Evolutionary conservation across 1,140 invertebrate species (phyloP).

Genomic region (Amyelois transitella): DNA sequence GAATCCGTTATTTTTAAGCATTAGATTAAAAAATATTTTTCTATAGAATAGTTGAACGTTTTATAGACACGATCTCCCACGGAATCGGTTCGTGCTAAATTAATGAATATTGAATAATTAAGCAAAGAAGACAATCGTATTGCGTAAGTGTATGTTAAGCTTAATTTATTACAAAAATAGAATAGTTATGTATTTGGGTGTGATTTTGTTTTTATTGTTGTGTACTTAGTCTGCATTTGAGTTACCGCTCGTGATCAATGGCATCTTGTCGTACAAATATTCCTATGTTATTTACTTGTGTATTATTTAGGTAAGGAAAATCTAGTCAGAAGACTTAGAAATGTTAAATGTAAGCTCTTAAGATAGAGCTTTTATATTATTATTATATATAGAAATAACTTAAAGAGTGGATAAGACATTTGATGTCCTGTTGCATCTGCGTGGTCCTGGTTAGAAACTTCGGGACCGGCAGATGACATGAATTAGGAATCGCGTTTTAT

Average conservation of each 20-base stretch:
- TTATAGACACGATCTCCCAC: conserved; percentile 61
- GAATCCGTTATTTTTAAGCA: conserved; percentile 70
- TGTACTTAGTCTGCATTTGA: conserved; percentile 71
- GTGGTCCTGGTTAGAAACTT: conserved; percentile 15
- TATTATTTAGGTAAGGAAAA: conserved; percentile 70
- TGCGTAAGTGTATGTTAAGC: conserved; percentile 51
- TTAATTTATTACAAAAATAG: conserved; percentile 65
- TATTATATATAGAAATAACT: conserved; percentile 33
- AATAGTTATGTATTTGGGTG: conserved; percentile 45
- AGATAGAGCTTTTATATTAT: conserved; percentile 59
- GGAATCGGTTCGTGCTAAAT: conserved; percentile 62
- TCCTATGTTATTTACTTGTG: conserved; percentile 73
- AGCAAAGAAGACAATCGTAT: conserved; percentile 50
- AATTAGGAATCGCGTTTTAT: no score
- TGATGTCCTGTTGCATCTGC: conserved; percentile 43
- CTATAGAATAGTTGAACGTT: conserved; percentile 55
- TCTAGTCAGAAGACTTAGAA: conserved; percentile 74
- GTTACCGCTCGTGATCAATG: conserved; percentile 73
- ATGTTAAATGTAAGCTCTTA: conserved; percentile 63
- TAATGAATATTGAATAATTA: conserved; percentile 42
- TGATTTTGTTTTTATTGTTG: conserved; percentile 64
- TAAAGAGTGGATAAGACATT: conserved; percentile 44
- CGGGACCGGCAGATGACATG: not conserved
- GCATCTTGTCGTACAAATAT: conserved; percentile 75
- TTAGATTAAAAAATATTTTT: conserved; percentile 67